These are phyloP conservation scores for Congeria kusceri DNA, from an alignment of 2,888 invertebrate species.

Conservation along the genomic window DNA sequence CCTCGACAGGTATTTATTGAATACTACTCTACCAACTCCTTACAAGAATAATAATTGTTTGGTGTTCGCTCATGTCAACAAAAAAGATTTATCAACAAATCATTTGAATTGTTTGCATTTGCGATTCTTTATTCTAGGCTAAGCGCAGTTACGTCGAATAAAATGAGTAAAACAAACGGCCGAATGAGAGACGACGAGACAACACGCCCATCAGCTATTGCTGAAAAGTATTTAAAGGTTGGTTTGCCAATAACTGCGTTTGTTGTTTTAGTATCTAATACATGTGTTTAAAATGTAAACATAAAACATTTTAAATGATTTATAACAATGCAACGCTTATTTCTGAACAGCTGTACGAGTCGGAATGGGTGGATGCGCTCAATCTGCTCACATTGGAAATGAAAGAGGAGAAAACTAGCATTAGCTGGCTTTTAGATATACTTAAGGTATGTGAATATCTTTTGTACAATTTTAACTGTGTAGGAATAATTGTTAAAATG, in stretches of 20 bases:
- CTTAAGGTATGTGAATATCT: conserved; percentile 8
- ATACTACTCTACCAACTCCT: background rate
- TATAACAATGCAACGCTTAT: background rate
- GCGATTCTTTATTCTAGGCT: conserved; percentile 14
- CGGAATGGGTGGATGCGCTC: conserved; percentile 55
- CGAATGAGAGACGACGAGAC: conserved; percentile 9
- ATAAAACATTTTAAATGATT: too few species aligned
- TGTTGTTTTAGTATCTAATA: too few species aligned
- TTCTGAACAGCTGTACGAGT: conserved; percentile 15
- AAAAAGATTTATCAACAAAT: too few species aligned
- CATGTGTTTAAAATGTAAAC: too few species aligned
- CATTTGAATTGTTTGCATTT: background rate
- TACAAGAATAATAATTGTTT: too few species aligned
- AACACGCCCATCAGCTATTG: conserved; percentile 36
- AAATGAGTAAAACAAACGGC: conserved; percentile 18
- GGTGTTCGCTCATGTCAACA: too few species aligned
- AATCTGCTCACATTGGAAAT: conserved; percentile 45
- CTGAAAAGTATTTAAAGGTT: conserved; percentile 44
- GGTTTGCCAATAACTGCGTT: background rate
- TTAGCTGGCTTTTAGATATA: conserved; percentile 42
- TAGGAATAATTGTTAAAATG: too few species aligned
- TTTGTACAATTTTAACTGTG: too few species aligned
- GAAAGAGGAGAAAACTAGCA: conserved; percentile 38
- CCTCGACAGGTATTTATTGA: conserved; percentile 37
- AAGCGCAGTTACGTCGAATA: conserved; percentile 28